These are phyloP conservation scores for Chaetogeoica ovagalla DNA, from an alignment of 2,888 invertebrate species.

Conservation along the genomic window DNA sequence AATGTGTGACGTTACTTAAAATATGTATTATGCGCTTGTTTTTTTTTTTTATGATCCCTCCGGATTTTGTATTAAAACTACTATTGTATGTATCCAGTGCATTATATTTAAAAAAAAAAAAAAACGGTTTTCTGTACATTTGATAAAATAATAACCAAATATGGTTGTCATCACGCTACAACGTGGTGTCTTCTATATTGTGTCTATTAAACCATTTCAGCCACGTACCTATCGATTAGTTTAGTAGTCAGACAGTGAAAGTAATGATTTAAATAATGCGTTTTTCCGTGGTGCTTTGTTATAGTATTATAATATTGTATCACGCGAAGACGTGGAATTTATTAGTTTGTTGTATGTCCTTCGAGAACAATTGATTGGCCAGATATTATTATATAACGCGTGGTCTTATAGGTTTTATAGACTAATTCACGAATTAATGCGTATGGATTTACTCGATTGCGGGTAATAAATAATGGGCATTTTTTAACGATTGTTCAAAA, in stretches of 20 bases:
- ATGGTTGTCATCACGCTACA: slow-evolving; percentile 7
- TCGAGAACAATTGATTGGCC: slow-evolving; percentile 37
- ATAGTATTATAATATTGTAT: slow-evolving; percentile 2
- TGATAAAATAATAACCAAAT: slow-evolving; percentile 14
- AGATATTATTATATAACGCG: background rate
- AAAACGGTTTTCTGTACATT: background rate
- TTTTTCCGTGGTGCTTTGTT: slow-evolving; percentile 19
- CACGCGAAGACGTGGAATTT: slow-evolving; percentile 41
- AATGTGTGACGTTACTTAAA: no score
- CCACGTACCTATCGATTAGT: slow-evolving; percentile 43
- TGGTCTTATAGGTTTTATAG: slow-evolving; percentile 12
- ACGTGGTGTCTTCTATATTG: no score
- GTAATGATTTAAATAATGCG: slow-evolving; percentile 23
- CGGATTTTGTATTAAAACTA: no score
- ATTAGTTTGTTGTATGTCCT: slow-evolving; percentile 22
- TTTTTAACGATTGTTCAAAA: background rate
- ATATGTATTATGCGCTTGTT: no score
- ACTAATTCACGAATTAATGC: background rate
- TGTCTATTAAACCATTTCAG: slow-evolving; percentile 35
- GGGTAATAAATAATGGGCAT: background rate
- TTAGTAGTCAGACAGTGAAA: slow-evolving; percentile 36
- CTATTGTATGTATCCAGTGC: no score
- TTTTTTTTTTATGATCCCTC: no score
- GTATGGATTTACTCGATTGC: background rate
- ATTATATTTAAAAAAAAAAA: no score